phyloP scores from a whole-genome alignment of 2,113 vertebrate genomes.

The Mohoua ochrocephala region DNA sequence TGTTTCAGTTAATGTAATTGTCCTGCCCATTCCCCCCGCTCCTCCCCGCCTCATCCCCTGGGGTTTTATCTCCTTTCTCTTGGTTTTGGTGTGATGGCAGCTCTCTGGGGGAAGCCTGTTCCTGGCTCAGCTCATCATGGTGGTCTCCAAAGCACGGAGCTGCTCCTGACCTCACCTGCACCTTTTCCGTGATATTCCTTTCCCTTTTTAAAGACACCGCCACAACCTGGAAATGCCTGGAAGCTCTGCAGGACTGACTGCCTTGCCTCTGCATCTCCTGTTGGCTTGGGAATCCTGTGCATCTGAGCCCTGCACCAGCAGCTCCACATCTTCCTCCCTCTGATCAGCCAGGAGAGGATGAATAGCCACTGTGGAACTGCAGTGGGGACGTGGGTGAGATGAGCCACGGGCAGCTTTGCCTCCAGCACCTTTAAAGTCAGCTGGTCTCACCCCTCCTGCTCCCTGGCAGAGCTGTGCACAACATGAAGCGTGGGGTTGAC shows the following conservation, averaged over 20 bases:
- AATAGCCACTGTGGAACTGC: neutral
- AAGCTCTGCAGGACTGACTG: neutral
- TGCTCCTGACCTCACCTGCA: neutral
- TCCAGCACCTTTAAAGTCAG: neutral
- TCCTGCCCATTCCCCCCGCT: neutral
- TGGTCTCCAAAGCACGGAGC: neutral
- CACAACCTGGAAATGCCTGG: neutral
- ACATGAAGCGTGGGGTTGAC: accelerated
- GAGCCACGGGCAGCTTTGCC: neutral
- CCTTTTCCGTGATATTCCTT: neutral
- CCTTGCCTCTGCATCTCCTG: neutral
- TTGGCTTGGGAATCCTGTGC: neutral
- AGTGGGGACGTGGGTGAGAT: neutral
- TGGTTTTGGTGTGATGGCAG: neutral
- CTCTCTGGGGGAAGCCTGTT: neutral
- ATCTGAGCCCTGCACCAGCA: accelerated
- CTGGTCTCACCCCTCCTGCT: neutral
- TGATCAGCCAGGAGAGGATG: neutral
- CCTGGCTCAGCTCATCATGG: accelerated
- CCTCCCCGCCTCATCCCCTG: neutral
- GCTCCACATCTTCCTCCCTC: too few species aligned
- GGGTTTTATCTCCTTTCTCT: neutral
- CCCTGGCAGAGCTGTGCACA: neutral
- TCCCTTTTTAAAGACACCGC: neutral
- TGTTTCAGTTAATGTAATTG: constrained; percentile 39